phyloP scores from a whole-genome alignment of 2,888 invertebrate species.

The Agrochola lota region DNA sequence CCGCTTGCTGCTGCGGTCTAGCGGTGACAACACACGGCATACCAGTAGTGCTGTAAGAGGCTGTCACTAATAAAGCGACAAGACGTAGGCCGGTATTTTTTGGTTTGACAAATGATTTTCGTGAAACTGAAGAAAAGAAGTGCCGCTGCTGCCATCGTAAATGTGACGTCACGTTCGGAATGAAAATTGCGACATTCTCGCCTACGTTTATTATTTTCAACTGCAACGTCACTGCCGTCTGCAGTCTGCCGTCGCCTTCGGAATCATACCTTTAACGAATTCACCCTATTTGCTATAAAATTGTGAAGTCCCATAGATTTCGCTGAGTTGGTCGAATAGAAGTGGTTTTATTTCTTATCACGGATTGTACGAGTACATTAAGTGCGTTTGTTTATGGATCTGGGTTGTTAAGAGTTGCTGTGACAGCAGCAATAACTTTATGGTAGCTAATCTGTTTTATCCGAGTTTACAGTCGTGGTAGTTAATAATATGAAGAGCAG shows the following conservation, averaged over 20 bases:
- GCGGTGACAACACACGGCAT: not conserved
- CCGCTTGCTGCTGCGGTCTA: not conserved
- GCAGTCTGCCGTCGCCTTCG: not conserved
- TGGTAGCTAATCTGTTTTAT: constrained; percentile 39
- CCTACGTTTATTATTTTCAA: not conserved
- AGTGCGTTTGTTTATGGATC: constrained; percentile 47
- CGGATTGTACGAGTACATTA: constrained; percentile 30
- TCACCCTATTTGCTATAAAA: constrained; percentile 48
- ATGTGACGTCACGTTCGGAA: not conserved
- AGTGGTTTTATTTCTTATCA: constrained; percentile 50
- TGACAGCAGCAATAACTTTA: not conserved
- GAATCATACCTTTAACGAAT: constrained; percentile 45
- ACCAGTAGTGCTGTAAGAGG: not conserved
- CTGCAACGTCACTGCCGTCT: not conserved
- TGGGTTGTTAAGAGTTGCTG: constrained; percentile 23
- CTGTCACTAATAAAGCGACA: not conserved
- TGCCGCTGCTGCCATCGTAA: not conserved
- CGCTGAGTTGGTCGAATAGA: constrained; percentile 46
- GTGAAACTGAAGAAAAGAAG: not conserved
- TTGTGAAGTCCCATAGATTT: constrained; percentile 43
- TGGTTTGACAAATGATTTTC: not conserved
- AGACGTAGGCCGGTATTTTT: too few species aligned
- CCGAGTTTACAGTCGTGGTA: not conserved
- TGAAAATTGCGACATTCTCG: not conserved
- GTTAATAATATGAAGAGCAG: not conserved